Conservation (phyloP, 2,888 invertebrate species). For the Drosophila peninsularis region DNA sequence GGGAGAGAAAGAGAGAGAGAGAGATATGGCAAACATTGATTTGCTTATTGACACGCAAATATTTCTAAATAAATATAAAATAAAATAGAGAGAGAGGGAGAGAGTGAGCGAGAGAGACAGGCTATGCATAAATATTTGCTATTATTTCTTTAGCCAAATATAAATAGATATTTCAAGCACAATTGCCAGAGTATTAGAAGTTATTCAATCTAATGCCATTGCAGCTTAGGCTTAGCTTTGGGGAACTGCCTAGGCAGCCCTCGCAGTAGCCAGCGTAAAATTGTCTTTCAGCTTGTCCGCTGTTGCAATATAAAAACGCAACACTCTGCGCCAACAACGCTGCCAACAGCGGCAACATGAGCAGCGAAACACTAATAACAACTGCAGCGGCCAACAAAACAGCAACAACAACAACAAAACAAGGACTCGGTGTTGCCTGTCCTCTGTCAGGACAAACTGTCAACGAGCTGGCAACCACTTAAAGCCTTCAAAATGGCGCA, state of each 20-base stretch:
- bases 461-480: conserved; percentile 81
- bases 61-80: not conserved
- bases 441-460: conserved; percentile 75
- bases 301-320: conserved; percentile 64
- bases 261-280: conserved; percentile 53
- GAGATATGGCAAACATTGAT: not conserved
- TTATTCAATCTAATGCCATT: too few species aligned
- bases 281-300: conserved; percentile 51
- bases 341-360: conserved; percentile 47
- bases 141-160: not conserved
- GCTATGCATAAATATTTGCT: too few species aligned
- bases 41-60: not conserved
- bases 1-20: too few species aligned
- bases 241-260: conserved; percentile 20
- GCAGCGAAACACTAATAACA: conserved; percentile 71
- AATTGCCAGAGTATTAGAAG: not conserved
- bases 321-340: conserved; percentile 27
- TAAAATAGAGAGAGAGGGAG: not conserved
- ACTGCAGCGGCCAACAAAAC: conserved; percentile 62
- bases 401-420: conserved; percentile 20
- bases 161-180: not conserved
- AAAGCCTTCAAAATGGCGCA: conserved; percentile 81
- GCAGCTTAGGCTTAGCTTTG: not conserved
- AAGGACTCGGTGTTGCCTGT: conserved; percentile 32
- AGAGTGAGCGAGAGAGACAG: not conserved